Evolutionary conservation across 2,797 vertebrate species (phyloP).

Genomic region (Crocodylus rhombifer): DNA sequence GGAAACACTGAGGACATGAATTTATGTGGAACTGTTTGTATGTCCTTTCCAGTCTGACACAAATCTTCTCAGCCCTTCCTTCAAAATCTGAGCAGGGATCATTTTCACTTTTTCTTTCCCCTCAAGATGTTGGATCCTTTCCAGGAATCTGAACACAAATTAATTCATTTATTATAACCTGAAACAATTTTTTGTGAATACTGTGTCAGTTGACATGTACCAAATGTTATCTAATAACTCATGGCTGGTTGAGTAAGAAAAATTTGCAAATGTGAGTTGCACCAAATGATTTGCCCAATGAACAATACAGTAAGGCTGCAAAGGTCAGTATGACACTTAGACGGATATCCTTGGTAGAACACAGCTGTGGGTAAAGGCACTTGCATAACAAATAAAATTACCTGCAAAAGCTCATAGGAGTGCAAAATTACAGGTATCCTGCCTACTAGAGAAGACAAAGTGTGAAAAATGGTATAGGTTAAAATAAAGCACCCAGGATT

Average conservation of each 20-base stretch:
- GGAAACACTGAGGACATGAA: too few relatives aligned
- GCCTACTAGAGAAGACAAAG: background rate
- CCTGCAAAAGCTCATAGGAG: background rate
- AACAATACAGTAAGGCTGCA: background rate
- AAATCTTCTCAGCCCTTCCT: too few relatives aligned
- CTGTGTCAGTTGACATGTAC: background rate
- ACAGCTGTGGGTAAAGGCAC: background rate
- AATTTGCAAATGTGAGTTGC: background rate
- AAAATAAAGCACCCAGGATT: background rate
- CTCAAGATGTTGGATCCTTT: background rate
- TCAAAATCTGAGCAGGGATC: too few relatives aligned
- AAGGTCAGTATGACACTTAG: background rate
- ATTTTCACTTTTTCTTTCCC: background rate
- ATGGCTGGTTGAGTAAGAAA: background rate
- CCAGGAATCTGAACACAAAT: background rate
- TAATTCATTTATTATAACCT: background rate
- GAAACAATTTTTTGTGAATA: background rate
- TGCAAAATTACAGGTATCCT: background rate
- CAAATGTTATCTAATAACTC: background rate
- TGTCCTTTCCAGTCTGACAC: too few relatives aligned
- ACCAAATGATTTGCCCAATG: background rate
- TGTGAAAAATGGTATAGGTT: background rate
- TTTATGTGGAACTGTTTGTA: too few relatives aligned
- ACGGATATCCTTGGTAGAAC: background rate
- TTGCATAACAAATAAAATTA: background rate